Evolutionary conservation across 30 jellyfish, hydroid and myxozoan genomes (phyloP).

Genomic region (Aurelia coerulea): DNA sequence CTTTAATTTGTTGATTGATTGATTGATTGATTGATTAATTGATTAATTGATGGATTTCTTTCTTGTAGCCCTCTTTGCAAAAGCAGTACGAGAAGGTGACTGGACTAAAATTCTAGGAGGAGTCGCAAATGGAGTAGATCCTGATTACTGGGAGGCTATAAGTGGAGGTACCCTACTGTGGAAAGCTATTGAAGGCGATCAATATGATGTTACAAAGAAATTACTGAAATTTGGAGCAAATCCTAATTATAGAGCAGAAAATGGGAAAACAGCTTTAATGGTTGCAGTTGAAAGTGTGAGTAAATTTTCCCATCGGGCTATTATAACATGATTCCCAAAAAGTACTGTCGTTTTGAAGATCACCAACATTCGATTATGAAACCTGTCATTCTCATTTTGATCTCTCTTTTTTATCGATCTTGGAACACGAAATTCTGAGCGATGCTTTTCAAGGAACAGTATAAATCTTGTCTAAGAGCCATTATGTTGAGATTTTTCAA

Average conservation of each 20-base stretch:
- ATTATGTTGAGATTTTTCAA: too few species aligned
- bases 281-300: constrained; percentile 83
- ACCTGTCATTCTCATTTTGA: too few species aligned
- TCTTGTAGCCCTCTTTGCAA: constrained; percentile 3
- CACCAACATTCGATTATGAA: too few species aligned
- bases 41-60: too few species aligned
- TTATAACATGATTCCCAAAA: not conserved
- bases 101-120: constrained; percentile 46
- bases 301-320: not conserved
- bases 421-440: too few species aligned
- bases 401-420: too few species aligned
- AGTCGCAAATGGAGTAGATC: constrained; percentile 45
- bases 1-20: too few species aligned
- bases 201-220: constrained; percentile 35
- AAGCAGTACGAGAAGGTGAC: constrained; percentile 33
- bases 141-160: constrained; percentile 45
- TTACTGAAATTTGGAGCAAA: constrained; percentile 74
- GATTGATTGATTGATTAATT: too few species aligned
- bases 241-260: constrained; percentile 60
- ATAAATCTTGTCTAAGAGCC: too few species aligned
- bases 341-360: too few species aligned
- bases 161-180: constrained; percentile 51
- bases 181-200: constrained; percentile 45
- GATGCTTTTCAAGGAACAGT: too few species aligned
- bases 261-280: constrained; percentile 82